Evolutionary conservation across 2,888 invertebrate species (phyloP).

Genomic region (Prenolepis imparis): DNA sequence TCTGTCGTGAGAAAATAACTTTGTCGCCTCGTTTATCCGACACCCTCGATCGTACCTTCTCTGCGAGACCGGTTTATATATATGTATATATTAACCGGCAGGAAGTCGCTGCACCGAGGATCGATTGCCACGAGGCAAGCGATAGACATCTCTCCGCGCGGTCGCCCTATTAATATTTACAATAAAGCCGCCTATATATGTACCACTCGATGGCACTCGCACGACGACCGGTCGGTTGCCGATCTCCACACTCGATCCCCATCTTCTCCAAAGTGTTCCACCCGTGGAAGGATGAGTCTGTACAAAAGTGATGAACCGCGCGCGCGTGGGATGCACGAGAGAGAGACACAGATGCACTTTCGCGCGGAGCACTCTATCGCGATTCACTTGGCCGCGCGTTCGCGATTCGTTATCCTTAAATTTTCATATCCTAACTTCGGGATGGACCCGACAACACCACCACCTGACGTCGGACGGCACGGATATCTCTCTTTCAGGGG

Average conservation of each 20-base stretch:
- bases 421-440: conserved; percentile 73
- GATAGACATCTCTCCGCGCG: conserved; percentile 58
- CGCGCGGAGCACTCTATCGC: conserved; percentile 40
- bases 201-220: conserved; percentile 59
- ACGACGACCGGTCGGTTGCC: conserved; percentile 55
- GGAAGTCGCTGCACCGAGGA: conserved; percentile 68
- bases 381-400: conserved; percentile 52
- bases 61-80: conserved; percentile 7
- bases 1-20: neutral
- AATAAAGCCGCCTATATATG: conserved; percentile 66
- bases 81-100: conserved; percentile 39
- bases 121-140: conserved; percentile 65
- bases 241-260: conserved; percentile 31
- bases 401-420: conserved; percentile 57
- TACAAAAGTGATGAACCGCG: conserved; percentile 73
- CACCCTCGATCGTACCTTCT: neutral
- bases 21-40: conserved; percentile 3
- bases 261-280: conserved; percentile 51
- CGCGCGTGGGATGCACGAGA: conserved; percentile 48
- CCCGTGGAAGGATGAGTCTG: conserved; percentile 70
- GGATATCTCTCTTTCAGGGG: conserved; percentile 80
- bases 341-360: conserved; percentile 62
- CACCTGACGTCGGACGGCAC: conserved; percentile 71
- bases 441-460: conserved; percentile 68
- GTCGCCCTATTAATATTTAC: conserved; percentile 72